Evolutionary conservation across 2,797 vertebrate genomes (phyloP).

Genomic region (Pyrocephalus nanus): DNA sequence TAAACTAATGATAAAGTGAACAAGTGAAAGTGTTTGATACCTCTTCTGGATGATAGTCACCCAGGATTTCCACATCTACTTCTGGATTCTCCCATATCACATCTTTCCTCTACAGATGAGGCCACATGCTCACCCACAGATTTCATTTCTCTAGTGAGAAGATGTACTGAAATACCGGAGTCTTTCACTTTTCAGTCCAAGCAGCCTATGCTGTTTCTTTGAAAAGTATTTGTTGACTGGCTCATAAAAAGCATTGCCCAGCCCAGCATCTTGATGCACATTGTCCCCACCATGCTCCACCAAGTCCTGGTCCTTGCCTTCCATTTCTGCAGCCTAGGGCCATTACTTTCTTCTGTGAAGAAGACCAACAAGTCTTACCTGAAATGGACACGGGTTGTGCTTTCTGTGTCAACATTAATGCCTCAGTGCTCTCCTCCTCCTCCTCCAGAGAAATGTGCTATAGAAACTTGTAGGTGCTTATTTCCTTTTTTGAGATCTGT

Average conservation of each 20-base stretch:
- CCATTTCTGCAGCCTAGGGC: neutral
- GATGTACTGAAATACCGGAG: neutral
- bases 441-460: neutral
- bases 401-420: neutral
- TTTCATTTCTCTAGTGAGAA: neutral
- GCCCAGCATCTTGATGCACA: rapidly evolving
- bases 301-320: neutral
- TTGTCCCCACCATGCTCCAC: neutral
- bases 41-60: neutral
- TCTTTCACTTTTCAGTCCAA: neutral
- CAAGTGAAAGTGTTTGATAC: neutral
- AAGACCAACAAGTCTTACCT: neutral
- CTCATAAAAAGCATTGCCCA: neutral
- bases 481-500: constrained; percentile 14
- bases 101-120: neutral
- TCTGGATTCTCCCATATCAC: neutral
- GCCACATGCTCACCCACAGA: neutral
- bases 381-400: neutral
- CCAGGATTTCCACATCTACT: neutral
- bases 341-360: neutral
- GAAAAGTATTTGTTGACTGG: neutral
- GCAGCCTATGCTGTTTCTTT: neutral
- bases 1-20: neutral
- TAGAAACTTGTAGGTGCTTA: neutral
- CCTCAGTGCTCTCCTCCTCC: neutral